These are phyloP conservation scores for Caloenas nicobarica DNA, from an alignment of 2,113 vertebrate species.

Conservation along the genomic window DNA sequence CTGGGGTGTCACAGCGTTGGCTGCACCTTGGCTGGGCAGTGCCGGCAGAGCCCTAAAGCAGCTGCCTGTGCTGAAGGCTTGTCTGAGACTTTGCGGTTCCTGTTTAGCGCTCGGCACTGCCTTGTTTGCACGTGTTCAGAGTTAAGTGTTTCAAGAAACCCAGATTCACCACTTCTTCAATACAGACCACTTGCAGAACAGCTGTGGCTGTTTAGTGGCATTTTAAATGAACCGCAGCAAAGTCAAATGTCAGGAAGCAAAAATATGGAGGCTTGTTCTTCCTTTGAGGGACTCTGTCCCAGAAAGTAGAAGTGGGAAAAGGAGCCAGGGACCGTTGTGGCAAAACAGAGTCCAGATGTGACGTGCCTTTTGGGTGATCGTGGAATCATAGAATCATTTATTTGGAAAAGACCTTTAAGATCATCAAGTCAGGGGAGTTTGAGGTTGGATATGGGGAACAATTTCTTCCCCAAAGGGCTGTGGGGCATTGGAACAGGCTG, in stretches of 20 bases:
- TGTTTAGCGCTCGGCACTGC: no score
- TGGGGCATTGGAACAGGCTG: no score
- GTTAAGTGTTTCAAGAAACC: neutral
- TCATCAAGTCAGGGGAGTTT: no score
- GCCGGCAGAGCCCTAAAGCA: no score
- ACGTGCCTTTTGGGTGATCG: neutral
- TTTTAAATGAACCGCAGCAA: neutral
- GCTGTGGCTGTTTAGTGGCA: neutral
- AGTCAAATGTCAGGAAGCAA: neutral
- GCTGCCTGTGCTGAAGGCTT: fast-evolving
- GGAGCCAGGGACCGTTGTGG: neutral
- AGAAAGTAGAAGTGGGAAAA: neutral
- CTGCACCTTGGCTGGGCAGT: neutral
- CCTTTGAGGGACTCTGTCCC: neutral
- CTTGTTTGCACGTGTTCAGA: neutral
- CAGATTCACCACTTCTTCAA: neutral
- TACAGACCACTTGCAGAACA: neutral
- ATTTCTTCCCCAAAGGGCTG: no score
- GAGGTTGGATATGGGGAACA: no score
- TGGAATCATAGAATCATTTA: no score
- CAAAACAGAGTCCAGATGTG: neutral
- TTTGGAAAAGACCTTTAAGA: no score
- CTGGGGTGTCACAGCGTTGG: fast-evolving
- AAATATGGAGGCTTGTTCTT: fast-evolving
- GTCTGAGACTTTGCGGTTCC: neutral